A percentile compares a stretch with the other conserved stretches of the same genome.
Conservation (phyloP, 2,113 vertebrate species). For the Daubentonia madagascariensis region DNA sequence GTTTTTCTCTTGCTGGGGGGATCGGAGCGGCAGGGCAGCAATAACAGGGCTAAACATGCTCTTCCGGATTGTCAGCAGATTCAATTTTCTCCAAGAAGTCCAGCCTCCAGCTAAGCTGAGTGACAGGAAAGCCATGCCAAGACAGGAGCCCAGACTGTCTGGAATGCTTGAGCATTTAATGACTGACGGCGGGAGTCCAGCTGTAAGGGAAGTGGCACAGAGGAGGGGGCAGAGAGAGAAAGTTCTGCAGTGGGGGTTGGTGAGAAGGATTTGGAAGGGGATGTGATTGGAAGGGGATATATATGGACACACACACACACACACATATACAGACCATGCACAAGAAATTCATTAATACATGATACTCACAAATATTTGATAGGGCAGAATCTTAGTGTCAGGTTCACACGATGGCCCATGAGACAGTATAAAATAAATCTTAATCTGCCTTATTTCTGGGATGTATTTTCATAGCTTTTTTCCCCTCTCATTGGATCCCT, state of each 20-base stretch:
- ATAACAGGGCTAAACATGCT: not conserved
- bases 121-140: not conserved
- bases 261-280: not conserved
- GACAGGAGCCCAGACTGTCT: not conserved
- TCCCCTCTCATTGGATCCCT: not conserved
- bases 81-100: not conserved
- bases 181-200: not conserved
- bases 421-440: not conserved
- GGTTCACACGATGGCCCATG: not conserved
- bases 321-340: not conserved
- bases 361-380: not conserved
- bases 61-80: not conserved
- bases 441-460: not conserved
- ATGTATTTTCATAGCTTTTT: not conserved
- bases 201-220: not conserved
- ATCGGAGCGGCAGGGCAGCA: not conserved
- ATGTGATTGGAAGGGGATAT: not conserved
- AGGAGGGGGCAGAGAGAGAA: not conserved
- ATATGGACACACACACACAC: fast-evolving
- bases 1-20: not conserved
- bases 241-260: not conserved
- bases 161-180: not conserved
- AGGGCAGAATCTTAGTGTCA: not conserved
- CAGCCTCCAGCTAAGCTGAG: not conserved
- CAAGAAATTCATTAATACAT: not conserved